Evolutionary conservation across 2,113 vertebrate genomes (phyloP), one percentile per base, ranked within the genome.

Genomic region (Trogon melanurus): DNA sequence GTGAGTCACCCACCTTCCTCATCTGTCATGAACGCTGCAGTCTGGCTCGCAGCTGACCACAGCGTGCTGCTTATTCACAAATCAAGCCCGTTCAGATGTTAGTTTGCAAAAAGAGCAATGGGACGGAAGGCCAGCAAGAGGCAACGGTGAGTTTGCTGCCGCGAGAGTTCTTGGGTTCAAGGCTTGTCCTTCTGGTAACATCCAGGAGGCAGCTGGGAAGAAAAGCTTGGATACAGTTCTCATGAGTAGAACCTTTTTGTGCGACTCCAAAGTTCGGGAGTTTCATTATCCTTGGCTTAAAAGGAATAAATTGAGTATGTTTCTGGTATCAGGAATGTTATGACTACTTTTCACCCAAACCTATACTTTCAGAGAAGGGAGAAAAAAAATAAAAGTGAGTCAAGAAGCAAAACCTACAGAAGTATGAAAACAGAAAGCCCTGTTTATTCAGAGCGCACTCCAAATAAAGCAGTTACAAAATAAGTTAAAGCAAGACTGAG

Each of bases 1-100:
- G 3, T 20, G 74, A 88, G 91, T 78, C 65, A 50, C 61, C 85
- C 93, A 96, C 94, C 88, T 86, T 88, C 72, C 72, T 79, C 91
- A 51, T 73, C 87, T 47, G 18, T 48, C 72, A 34, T n/a, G 71
- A 71, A 16, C 2, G 11, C 79, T 10, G 36, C 11, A 69, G 67
- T 12, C 85, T 62, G 75, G n/a, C 85, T 92, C 91, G 3, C 69
- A 71, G 83, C 91, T 93, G 75, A 80, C 67, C 94, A 51, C 79
- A 51, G 3, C 1, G 7, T 50, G 67, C 60, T 78, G 88, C 79
- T 64, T 36, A 16, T 54, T 71, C 93, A 74, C 95, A 44, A 30
- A 48, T 2, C 3, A 44, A 67, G 51, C 51, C 5, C 0, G 18
- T 78, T 44, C 76, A 48, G 56, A 64, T 21, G 79, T 11, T 66